A percentile compares a stretch with the other conserved stretches of the same genome.
These are phyloP conservation scores for Drosophila persimilis DNA, from an alignment of 1,140 invertebrate species.

Conservation along the genomic window DNA sequence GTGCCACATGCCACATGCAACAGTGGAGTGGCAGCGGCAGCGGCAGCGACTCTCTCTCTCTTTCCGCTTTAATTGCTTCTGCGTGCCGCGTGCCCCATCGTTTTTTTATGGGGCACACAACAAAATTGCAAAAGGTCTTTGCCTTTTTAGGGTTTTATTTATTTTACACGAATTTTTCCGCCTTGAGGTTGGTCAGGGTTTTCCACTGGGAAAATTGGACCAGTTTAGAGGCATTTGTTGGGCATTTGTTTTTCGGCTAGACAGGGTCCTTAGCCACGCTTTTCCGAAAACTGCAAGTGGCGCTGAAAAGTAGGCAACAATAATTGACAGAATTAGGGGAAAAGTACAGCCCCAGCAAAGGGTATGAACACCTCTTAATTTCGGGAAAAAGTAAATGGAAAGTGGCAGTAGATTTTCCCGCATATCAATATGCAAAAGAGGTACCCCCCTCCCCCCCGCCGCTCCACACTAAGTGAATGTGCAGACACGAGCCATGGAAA, in stretches of 20 bases:
- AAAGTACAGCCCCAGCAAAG: too few species aligned
- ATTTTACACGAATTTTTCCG: conserved; percentile 8
- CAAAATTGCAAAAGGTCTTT: conserved; percentile 36
- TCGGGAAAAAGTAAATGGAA: neutral
- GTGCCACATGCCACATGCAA: conserved; percentile 65
- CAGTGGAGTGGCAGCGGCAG: conserved; percentile 10
- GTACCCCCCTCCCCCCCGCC: neutral
- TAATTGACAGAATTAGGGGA: conserved; percentile 8
- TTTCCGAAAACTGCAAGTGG: conserved; percentile 22
- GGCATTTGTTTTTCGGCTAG: conserved; percentile 29
- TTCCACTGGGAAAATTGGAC: conserved; percentile 5
- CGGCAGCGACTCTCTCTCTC: conserved; percentile 3
- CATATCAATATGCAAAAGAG: conserved; percentile 77
- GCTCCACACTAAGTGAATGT: conserved; percentile 63
- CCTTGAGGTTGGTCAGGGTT: conserved; percentile 61
- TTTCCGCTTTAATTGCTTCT: conserved; percentile 62
- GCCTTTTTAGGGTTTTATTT: conserved; percentile 2
- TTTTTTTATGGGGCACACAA: conserved; percentile 56
- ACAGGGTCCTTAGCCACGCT: conserved; percentile 55
- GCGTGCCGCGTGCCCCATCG: conserved; percentile 45
- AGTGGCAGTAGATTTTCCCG: conserved; percentile 44
- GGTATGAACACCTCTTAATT: conserved; percentile 21
- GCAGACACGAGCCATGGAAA: conserved; percentile 50
- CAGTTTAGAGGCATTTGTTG: conserved; percentile 33
- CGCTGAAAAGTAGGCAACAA: conserved; percentile 30